A percentile compares a stretch with the other conserved stretches of the same genome.
phyloP scores from a whole-genome alignment of 2,888 invertebrate genomes.

The Sepiola atlantica region DNA sequence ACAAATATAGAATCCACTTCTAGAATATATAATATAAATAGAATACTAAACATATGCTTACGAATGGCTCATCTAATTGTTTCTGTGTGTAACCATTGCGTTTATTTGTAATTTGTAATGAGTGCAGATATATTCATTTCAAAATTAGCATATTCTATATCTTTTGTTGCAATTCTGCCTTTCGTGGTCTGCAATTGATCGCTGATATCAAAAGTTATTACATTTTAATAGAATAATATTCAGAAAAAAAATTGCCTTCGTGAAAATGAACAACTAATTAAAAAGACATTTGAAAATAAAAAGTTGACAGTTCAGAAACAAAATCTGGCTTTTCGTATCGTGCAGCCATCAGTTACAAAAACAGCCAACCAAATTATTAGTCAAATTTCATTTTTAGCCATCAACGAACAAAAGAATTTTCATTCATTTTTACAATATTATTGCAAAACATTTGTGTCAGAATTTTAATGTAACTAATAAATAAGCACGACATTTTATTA shows the following conservation, averaged over 20 bases:
- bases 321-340: neutral
- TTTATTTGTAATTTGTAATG: no score
- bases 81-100: no score
- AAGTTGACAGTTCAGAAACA: neutral
- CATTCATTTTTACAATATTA: neutral
- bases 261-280: neutral
- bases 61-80: no score
- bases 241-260: neutral
- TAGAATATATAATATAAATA: no score
- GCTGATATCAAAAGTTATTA: no score
- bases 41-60: no score
- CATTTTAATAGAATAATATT: no score
- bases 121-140: no score
- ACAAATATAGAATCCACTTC: no score
- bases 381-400: neutral
- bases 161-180: no score
- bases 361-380: neutral
- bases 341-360: neutral
- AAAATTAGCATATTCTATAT: no score
- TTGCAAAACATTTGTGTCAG: neutral
- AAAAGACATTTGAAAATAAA: neutral
- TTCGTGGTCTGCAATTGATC: no score
- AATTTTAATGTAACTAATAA: neutral
- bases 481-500: neutral
- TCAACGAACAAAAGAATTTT: neutral